These are phyloP conservation scores for Felis catus DNA, from an alignment of 2,113 vertebrate species.

Conservation along the genomic window DNA sequence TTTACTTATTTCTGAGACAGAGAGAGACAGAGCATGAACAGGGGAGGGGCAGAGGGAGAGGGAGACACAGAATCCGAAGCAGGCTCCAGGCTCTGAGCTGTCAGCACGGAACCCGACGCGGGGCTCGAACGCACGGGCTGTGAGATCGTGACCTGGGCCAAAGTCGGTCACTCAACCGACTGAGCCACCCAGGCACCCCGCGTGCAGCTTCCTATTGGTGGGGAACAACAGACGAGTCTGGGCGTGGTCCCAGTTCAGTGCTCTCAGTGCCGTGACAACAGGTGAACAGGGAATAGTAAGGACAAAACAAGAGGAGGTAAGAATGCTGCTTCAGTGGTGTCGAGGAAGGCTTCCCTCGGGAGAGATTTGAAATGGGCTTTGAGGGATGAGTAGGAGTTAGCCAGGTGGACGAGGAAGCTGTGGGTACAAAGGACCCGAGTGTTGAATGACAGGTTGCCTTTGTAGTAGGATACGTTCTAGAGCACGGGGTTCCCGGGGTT, in stretches of 20 bases:
- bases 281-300: not conserved
- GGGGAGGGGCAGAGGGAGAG: too few species aligned
- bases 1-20: too few species aligned
- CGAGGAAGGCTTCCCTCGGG: not conserved
- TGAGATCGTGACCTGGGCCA: too few species aligned
- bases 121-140: too few species aligned
- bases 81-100: too few species aligned
- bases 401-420: not conserved
- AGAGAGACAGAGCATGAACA: too few species aligned
- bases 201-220: too few species aligned
- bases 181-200: too few species aligned
- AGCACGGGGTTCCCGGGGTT: not conserved
- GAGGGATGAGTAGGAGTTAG: not conserved
- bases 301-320: not conserved
- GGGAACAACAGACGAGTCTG: not conserved
- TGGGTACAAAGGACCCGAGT: not conserved
- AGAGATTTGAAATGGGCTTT: not conserved
- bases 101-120: rapidly evolving
- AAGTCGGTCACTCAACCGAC: too few species aligned
- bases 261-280: not conserved
- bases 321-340: not conserved
- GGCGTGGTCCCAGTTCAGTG: not conserved
- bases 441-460: not conserved
- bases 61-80: too few species aligned
- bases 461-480: not conserved